phyloP scores from a whole-genome alignment of 1,140 invertebrate species.

The Drosophila subobscura region DNA sequence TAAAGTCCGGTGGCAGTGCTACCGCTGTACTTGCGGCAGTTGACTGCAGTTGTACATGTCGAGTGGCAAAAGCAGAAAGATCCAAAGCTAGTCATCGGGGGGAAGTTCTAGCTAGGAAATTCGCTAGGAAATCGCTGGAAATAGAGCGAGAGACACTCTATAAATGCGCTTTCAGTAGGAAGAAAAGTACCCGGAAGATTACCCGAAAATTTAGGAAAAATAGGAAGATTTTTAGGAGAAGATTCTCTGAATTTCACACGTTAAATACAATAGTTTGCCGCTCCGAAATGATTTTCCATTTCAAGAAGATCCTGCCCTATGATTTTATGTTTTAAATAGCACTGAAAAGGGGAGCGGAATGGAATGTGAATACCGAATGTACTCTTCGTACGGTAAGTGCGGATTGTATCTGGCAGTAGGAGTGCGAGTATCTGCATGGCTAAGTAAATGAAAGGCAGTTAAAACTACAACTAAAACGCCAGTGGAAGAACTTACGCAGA shows the following conservation, averaged over 20 bases:
- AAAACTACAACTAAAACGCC: conserved; percentile 61
- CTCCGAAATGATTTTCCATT: too few relatives aligned
- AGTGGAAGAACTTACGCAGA: conserved; percentile 63
- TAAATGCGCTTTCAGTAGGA: too few relatives aligned
- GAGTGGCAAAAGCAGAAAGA: conserved; percentile 8
- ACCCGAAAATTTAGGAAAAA: too few relatives aligned
- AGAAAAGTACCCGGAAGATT: too few relatives aligned
- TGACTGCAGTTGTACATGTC: conserved; percentile 62
- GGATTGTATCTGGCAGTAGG: conserved; percentile 1
- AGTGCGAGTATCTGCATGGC: conserved; percentile 2
- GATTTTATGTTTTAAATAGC: too few relatives aligned
- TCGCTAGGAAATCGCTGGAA: background rate
- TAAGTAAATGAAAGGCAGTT: conserved; percentile 38
- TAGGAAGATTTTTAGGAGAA: too few relatives aligned
- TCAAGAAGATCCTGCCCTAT: too few relatives aligned
- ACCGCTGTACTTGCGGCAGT: conserved; percentile 31
- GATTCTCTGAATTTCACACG: too few relatives aligned
- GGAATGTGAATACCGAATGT: conserved; percentile 1
- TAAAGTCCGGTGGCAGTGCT: conserved; percentile 29
- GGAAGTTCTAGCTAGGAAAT: conserved; percentile 9
- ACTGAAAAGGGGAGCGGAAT: too few relatives aligned
- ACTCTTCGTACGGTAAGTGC: background rate
- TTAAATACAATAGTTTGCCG: too few relatives aligned
- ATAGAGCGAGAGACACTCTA: too few relatives aligned
- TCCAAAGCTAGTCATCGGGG: background rate